Base-by-base conservation (phyloP, 2,888 invertebrate genomes). In the Trissolcus brochymenae region DNA sequence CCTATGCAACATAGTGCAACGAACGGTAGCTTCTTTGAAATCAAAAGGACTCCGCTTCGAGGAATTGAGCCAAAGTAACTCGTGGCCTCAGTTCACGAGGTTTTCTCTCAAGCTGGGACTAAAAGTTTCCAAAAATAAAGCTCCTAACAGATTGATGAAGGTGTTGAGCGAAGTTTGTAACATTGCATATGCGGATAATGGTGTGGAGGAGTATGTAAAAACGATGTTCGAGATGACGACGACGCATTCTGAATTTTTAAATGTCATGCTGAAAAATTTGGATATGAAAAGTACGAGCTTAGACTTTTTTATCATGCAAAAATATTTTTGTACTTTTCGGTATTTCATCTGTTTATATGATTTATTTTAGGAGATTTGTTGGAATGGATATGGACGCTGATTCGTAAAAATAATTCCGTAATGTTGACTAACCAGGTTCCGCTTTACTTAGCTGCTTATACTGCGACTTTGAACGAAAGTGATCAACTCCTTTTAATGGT, bases 181-280 rank as follows among this genome's bases (percentile, higher is more conserved):
- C 66, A 86, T 92, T 0, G 89, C 93, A 17, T 93, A 93, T 6
- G 83, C 83, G 21, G 90, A 92, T 61, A 90, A 91, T 41, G 86
- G 89, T 4, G 90, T 91, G 50, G 89, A 92, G 16, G 90, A 90
- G 17, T 90, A 90, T 56, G 88, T 90, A 0, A 90, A 89, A 56
- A 90, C 91, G 17, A 87, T 95, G 6, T 93, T 94, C 81, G 94
- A 95, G 78, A 94, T 95, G 94, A 91, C 93, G 9, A 91, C 92
- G 4, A 93, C 94, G 0, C 95, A 96, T 89, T 95, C 95, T 0
- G 93, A 94, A 83, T 95, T 95, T 86, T 88, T 94, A 56, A 93
- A 94, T 79, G 91, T 94, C 6, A 91, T 95, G 87, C 86, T 95
- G 16, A 91, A 91, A 74, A 82, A 84, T 40, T 77, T 83, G 17